phyloP scores from a whole-genome alignment of 2,888 invertebrate genomes.

The Allolobophora icterica region DNA sequence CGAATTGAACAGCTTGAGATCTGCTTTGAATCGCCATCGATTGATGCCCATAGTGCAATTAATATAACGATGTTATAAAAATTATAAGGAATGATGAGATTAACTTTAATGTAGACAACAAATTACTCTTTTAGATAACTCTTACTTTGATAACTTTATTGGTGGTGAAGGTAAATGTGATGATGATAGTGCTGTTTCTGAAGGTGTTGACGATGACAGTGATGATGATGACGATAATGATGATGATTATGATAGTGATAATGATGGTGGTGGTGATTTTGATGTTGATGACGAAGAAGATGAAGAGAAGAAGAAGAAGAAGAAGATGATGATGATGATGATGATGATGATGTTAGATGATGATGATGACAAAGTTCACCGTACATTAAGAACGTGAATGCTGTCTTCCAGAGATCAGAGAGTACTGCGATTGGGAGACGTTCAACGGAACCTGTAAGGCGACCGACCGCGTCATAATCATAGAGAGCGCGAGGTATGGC shows the following conservation, averaged over 20 bases:
- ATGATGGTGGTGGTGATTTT: not conserved
- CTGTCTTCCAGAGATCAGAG: not conserved
- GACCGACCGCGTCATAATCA: conserved; percentile 27
- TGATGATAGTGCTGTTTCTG: not conserved
- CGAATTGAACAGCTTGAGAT: too few species aligned
- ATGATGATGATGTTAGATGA: not conserved
- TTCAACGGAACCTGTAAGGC: conserved; percentile 27
- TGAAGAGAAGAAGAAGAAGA: not conserved
- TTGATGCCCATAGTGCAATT: too few species aligned
- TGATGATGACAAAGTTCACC: not conserved
- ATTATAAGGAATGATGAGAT: too few species aligned
- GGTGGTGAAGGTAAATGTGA: not conserved
- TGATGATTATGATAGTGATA: not conserved
- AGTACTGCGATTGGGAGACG: conserved; percentile 40
- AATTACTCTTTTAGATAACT: too few species aligned
- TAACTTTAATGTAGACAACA: too few species aligned
- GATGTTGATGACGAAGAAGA: not conserved
- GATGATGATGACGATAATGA: not conserved
- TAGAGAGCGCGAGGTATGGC: conserved; percentile 36
- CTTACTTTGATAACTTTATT: too few species aligned
- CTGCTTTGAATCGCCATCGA: too few species aligned
- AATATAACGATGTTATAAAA: too few species aligned
- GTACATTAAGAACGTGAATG: not conserved
- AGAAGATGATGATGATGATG: too few species aligned
- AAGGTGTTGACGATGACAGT: not conserved